phyloP scores from a whole-genome alignment of 2,797 vertebrate genomes.

The Anguilla marmorata region DNA sequence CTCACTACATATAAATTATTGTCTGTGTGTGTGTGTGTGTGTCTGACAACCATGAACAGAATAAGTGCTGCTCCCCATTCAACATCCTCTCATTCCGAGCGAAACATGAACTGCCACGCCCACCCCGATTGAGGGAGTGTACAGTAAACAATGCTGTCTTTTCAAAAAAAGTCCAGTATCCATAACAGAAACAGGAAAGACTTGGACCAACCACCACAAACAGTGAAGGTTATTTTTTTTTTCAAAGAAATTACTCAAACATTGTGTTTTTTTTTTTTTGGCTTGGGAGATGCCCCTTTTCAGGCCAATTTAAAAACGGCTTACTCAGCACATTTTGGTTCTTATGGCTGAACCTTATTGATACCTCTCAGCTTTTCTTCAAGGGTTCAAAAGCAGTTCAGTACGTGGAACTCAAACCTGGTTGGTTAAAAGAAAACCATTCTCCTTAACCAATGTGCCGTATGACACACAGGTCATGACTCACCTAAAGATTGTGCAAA shows the following conservation, averaged over 20 bases:
- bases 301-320: neutral
- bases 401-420: neutral
- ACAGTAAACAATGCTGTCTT: slow-evolving; percentile 6
- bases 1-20: neutral
- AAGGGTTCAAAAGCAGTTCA: neutral
- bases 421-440: neutral
- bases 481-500: neutral
- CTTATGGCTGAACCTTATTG: neutral
- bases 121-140: neutral
- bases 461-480: neutral
- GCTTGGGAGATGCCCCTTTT: neutral
- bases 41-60: neutral
- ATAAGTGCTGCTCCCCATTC: neutral
- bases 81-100: neutral
- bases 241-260: neutral
- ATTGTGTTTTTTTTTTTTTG: neutral
- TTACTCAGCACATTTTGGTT: neutral
- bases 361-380: neutral
- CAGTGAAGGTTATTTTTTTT: neutral
- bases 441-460: neutral
- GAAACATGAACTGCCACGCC: neutral
- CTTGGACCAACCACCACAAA: neutral
- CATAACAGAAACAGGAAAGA: neutral
- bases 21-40: neutral
- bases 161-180: neutral